Base-by-base conservation (phyloP, 64 coral and sea anemone species). In the Montipora cactus region DNA sequence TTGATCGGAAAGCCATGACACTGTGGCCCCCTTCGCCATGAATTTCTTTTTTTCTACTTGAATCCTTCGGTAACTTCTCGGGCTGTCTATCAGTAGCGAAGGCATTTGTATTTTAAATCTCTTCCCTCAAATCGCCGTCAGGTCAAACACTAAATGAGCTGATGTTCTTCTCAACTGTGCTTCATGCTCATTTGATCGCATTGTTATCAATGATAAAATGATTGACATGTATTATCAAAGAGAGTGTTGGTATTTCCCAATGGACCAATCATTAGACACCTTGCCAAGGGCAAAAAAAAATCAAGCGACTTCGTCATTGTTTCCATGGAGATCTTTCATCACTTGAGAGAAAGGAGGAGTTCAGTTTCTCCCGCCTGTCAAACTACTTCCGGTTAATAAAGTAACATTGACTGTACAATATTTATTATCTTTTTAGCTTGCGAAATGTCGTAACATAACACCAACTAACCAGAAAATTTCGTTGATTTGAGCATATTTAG, bases 181-280 rank as follows among this genome's bases (percentile, higher is more conserved):
- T 64, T 81, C 72, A 87, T 81, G 78, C 89, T 89, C 84, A 94
- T 95, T 97, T 84, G 59, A 92, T 15, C 77, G 75, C 89, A 46
- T 97, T 97, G 93, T 97, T 94, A 83, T 94, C 88, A 88, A 89
- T 61, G 84, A n/a, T 53, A 92, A 91, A 81, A 87, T 97, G 95
- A 97, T 94, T 97, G 95, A 85, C 96, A 88, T 81, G 25, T 72
- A 71, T 89, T 75, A 80, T 93, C 84, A 49, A 89, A 10, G 21
- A 66, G 79, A 92, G 96, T 97, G 84, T 95, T 95, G 96, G 96
- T 86, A 97, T 97, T 75, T 94, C 19, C 18, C 16, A 67, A 53
- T 21, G 16, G 51, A 92, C 96, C 96, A 91, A 97, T 97, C 84
- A 97, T 2, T 68, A 67, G 23, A 11, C 47, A 64, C 22, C 44